A percentile compares a stretch with the other conserved stretches of the same genome.
These are phyloP conservation scores for Saimiri boliviensis DNA, from an alignment of 2,113 vertebrate genomes.

Conservation along the genomic window DNA sequence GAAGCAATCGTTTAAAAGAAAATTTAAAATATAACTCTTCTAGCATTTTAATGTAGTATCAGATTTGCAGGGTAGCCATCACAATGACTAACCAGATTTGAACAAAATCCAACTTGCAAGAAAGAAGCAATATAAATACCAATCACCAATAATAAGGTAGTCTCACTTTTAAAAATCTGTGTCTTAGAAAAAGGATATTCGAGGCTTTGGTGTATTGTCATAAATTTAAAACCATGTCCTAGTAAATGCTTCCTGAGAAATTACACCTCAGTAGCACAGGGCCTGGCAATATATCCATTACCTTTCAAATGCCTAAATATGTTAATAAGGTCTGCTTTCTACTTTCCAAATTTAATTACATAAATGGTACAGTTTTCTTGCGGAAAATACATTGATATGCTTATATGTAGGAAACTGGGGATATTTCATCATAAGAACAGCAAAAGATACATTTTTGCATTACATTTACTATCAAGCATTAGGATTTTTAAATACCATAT, in stretches of 20 bases:
- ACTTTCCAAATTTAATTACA: neutral
- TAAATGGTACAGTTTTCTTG: neutral
- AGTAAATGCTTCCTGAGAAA: neutral
- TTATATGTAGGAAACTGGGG: neutral
- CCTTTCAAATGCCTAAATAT: neutral
- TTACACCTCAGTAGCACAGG: neutral
- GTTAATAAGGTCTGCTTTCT: neutral
- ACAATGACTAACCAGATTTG: neutral
- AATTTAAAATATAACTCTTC: neutral
- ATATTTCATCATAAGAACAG: constrained; percentile 3
- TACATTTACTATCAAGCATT: constrained; percentile 27
- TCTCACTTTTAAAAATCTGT: neutral
- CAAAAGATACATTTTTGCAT: constrained; percentile 33
- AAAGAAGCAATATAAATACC: neutral
- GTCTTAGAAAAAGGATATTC: neutral
- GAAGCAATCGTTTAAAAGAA: constrained; percentile 10
- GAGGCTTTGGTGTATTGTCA: neutral
- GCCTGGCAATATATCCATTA: neutral
- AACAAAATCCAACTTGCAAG: constrained; percentile 32
- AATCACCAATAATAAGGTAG: neutral
- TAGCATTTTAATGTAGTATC: neutral
- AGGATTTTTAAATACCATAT: neutral
- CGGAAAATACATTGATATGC: neutral
- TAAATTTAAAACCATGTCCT: neutral
- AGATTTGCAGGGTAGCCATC: neutral